Evolutionary conservation across 2,113 vertebrate species (phyloP), one percentile per base, ranked within the genome.

Genomic region (Paralichthys olivaceus): DNA sequence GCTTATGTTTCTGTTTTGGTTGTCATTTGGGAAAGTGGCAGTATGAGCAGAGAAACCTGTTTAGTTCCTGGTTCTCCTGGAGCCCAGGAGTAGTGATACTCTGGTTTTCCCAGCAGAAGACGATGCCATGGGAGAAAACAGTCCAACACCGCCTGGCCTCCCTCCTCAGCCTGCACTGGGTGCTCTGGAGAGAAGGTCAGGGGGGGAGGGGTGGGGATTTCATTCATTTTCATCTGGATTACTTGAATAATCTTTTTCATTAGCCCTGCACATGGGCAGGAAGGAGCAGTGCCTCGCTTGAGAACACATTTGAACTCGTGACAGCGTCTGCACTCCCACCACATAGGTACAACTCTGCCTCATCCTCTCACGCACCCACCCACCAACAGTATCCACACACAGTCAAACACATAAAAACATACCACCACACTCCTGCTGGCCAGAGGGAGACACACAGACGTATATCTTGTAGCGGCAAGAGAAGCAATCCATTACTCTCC

Each of bases 81-180:
- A 47, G 75, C 74, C 91, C 90, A 90, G 47, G 87, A 90, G 78
- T 87, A 95, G 58, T 91, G 81, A 59, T 94, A 95, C 60, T 90
- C 85, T 25, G 57, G 65, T 54, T 15, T 87, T 53, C 79, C 91
- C 12, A 81, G 61, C 7, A 93, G 70, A 62, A 94, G 79, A 20
- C 15, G 77, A 22, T 95, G 94, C 94, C 94, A 95, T 3, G 92
- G 84, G 14, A 83, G 87, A 53, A 91, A 93, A 84, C 94, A 95
- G 65, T 93, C 73, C 49, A 95, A 15, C 61, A 93, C 76, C 3
- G 79, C 90, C 81, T 94, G 90, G 29, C 77, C 89, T 59, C 85
- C 91, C 69, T 93, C 93, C 23, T 87, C 67, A 14, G 84, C 93
- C 55, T 84, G n/a, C 68, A 95, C 5, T 2, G 53, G 72, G 58